phyloP scores from a whole-genome alignment of 2,888 invertebrate species.

The Ferrisia virgata region DNA sequence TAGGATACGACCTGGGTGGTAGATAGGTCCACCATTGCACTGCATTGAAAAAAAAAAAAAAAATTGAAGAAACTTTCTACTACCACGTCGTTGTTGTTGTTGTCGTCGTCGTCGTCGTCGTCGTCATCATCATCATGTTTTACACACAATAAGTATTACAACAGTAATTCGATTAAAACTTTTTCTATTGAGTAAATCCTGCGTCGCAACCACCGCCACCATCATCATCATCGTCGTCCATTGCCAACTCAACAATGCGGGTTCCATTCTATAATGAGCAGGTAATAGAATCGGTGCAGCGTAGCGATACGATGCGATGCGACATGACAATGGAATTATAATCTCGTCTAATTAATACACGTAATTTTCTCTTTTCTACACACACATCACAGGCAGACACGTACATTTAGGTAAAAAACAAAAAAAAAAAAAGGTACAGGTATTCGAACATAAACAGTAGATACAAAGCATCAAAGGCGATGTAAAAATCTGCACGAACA shows the following conservation, averaged over 20 bases:
- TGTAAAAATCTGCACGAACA: too few relatives aligned
- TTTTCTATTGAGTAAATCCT: not conserved
- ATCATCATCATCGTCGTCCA: not conserved
- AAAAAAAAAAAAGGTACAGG: too few relatives aligned
- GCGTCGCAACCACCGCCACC: not conserved
- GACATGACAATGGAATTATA: not conserved
- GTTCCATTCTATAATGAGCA: not conserved
- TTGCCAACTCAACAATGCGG: too few relatives aligned
- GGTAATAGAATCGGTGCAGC: not conserved
- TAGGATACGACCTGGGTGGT: not conserved
- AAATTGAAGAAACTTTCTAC: not conserved
- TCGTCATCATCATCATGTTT: not conserved
- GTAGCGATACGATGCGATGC: not conserved
- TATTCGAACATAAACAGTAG: too few relatives aligned
- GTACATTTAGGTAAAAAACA: too few relatives aligned
- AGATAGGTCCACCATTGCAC: too few relatives aligned
- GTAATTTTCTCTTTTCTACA: not conserved
- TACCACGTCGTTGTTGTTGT: too few relatives aligned
- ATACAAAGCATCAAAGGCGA: too few relatives aligned
- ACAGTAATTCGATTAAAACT: slow-evolving; percentile 15
- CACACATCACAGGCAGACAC: too few relatives aligned
- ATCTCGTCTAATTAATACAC: not conserved
- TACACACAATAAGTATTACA: not conserved
- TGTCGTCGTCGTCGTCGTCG: too few relatives aligned
- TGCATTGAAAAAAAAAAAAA: not conserved